Evolutionary conservation across 2,113 vertebrate species (phyloP).

Genomic region (Sinocyclocheilus rhinocerous): DNA sequence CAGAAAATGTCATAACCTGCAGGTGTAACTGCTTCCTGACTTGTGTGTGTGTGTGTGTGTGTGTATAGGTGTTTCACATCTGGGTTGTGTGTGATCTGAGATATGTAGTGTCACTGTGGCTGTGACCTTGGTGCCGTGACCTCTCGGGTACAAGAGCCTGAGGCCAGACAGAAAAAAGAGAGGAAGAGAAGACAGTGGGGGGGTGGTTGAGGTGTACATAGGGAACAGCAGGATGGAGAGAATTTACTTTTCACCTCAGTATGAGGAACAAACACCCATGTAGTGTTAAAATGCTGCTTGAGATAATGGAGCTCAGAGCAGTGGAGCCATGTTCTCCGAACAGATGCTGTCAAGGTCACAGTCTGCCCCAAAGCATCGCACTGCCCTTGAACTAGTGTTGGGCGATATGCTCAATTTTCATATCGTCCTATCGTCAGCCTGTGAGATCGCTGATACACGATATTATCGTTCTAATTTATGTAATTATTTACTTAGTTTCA

Average conservation of each 20-base stretch:
- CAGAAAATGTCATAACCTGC: neutral
- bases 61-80: neutral
- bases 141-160: neutral
- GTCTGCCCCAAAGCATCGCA: neutral
- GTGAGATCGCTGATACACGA: no score
- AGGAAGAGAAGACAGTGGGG: conserved; percentile 14
- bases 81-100: neutral
- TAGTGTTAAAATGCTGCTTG: neutral
- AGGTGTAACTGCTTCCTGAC: neutral
- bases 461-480: no score
- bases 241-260: conserved; percentile 26
- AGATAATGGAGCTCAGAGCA: neutral
- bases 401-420: no score
- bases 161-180: neutral
- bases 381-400: neutral
- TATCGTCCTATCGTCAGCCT: no score
- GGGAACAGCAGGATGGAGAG: conserved; percentile 20
- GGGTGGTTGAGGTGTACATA: conserved; percentile 33
- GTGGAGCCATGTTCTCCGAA: conserved; percentile 8
- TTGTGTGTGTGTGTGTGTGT: no score
- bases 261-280: neutral
- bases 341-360: conserved; percentile 21
- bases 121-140: neutral
- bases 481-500: no score
- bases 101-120: neutral